These are phyloP conservation scores for Sinocyclocheilus rhinocerous DNA, from an alignment of 2,113 vertebrate species.

Conservation along the genomic window DNA sequence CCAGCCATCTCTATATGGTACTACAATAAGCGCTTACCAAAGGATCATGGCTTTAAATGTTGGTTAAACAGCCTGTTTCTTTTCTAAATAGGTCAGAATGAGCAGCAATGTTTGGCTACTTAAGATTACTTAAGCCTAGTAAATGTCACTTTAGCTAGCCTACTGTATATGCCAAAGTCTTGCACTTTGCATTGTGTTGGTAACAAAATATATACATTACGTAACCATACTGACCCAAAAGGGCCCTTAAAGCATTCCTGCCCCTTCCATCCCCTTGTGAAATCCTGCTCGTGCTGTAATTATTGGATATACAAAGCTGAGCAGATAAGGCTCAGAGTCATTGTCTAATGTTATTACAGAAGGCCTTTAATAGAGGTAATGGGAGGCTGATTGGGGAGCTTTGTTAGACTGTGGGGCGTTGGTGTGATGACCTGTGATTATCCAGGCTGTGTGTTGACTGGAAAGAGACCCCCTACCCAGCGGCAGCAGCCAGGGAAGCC, in stretches of 20 bases:
- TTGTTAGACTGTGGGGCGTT: conserved; percentile 51
- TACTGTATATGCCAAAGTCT: background rate
- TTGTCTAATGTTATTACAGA: conserved; percentile 52
- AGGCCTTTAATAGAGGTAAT: conserved; percentile 60
- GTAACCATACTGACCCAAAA: conserved; percentile 25
- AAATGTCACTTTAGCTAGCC: background rate
- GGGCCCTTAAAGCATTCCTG: conserved; percentile 35
- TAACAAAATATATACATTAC: conserved; percentile 28
- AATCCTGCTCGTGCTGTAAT: conserved; percentile 50
- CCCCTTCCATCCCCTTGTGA: conserved; percentile 20
- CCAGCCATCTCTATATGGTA: background rate
- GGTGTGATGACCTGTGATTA: conserved; percentile 62
- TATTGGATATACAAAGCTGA: conserved; percentile 52
- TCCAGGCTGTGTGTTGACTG: conserved; percentile 64
- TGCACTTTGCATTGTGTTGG: background rate
- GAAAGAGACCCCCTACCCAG: conserved; percentile 59
- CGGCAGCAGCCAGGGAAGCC: conserved; percentile 59
- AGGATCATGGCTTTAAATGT: background rate
- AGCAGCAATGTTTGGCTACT: conserved; percentile 1
- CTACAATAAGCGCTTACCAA: background rate
- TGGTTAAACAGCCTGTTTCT: background rate
- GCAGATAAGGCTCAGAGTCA: conserved; percentile 49
- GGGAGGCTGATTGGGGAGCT: conserved; percentile 57
- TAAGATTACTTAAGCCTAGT: conserved; percentile 5
- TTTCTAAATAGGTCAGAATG: conserved; percentile 5